phyloP scores from a whole-genome alignment of 2,113 vertebrate species.

The Anguilla japonica region DNA sequence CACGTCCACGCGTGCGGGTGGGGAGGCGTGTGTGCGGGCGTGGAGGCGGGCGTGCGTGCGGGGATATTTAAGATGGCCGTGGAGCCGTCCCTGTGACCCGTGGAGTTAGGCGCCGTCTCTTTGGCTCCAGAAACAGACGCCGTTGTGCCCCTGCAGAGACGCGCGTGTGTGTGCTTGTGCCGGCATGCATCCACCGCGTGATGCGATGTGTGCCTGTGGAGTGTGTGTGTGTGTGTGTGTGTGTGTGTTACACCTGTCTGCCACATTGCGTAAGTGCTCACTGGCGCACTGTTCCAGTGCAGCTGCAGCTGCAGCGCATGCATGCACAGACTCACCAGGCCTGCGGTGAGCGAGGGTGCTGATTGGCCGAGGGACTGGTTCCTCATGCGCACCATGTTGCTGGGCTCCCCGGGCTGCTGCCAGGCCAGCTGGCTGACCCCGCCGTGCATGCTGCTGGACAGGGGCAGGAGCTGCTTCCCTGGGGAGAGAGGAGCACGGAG shows the following conservation, averaged over 20 bases:
- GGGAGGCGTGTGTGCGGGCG: too few relatives aligned
- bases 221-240: conserved; percentile 15
- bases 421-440: conserved; percentile 83
- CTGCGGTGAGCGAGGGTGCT: conserved; percentile 92
- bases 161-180: background rate
- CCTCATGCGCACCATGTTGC: conserved; percentile 94
- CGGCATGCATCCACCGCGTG: background rate
- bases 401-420: conserved; percentile 80
- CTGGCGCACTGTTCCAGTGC: background rate
- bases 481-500: conserved; percentile 3
- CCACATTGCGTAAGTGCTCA: background rate
- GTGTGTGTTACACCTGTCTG: background rate
- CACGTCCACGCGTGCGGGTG: background rate
- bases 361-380: conserved; percentile 91
- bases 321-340: conserved; percentile 77
- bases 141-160: background rate
- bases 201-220: background rate
- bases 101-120: background rate
- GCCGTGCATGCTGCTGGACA: conserved; percentile 86
- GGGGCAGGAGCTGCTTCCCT: conserved; percentile 92
- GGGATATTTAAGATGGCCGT: background rate
- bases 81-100: background rate
- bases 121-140: background rate
- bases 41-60: background rate
- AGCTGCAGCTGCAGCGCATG: background rate